Percentiles rank a stretch among this genome's conserved stretches.
Conservation (phyloP, 2,113 vertebrate genomes). For the Chroicocephalus ridibundus region DNA sequence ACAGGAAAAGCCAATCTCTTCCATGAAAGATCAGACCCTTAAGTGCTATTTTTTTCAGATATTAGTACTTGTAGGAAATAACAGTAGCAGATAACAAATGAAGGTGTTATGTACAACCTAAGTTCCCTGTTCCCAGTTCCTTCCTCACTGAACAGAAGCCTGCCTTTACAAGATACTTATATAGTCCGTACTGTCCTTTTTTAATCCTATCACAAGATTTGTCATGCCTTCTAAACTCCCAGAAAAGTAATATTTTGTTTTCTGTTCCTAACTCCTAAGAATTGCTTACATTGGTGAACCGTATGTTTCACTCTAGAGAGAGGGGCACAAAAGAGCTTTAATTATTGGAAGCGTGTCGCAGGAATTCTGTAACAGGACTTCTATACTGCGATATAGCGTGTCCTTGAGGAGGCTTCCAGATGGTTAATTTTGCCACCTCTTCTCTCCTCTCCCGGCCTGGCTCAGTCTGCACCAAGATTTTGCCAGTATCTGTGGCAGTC, state of each 20-base stretch:
- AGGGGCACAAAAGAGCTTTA: background rate
- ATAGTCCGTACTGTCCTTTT: background rate
- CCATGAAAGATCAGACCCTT: background rate
- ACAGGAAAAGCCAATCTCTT: background rate
- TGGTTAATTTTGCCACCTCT: background rate
- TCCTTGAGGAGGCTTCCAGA: background rate
- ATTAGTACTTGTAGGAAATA: background rate
- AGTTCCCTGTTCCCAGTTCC: background rate
- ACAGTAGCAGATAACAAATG: background rate
- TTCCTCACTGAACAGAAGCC: background rate
- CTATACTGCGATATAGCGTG: background rate
- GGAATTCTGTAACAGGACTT: background rate
- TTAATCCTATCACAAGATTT: background rate
- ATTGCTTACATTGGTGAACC: background rate
- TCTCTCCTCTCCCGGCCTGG: background rate
- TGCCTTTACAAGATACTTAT: background rate
- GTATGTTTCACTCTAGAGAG: background rate
- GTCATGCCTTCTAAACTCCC: background rate
- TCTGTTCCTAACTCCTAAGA: background rate
- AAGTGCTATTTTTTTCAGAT: background rate
- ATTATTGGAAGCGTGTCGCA: background rate
- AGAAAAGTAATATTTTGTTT: background rate
- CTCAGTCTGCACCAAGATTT: background rate
- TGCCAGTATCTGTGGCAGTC: background rate
- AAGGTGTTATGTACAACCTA: background rate